Percentiles rank a stretch among this genome's conserved stretches.
Conservation (phyloP, 2,797 vertebrate species). For the Silurus aristotelis region DNA sequence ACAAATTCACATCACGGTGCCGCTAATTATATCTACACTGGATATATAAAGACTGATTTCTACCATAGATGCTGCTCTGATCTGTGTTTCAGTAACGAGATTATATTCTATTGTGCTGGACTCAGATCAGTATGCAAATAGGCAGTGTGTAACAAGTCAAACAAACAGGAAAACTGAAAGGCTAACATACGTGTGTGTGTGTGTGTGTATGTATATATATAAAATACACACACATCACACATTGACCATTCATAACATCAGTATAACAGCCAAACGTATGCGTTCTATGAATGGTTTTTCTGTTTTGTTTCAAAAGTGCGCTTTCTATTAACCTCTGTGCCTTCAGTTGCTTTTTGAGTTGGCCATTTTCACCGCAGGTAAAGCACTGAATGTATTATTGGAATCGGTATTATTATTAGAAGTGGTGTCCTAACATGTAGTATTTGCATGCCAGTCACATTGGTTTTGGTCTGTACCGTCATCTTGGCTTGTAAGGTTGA, state of each 20-base stretch:
- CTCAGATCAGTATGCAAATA: not conserved
- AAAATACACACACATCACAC: not conserved
- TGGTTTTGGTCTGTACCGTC: not conserved
- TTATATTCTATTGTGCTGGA: not conserved
- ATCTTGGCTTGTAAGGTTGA: not conserved
- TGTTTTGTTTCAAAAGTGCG: not conserved
- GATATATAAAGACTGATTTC: not conserved
- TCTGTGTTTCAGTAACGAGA: not conserved
- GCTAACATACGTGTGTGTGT: too few species aligned
- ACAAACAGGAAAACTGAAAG: not conserved
- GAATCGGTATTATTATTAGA: not conserved
- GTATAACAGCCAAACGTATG: not conserved
- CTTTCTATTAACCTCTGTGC: conserved; percentile 40
- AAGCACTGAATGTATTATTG: conserved; percentile 29
- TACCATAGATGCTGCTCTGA: conserved; percentile 10
- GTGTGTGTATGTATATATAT: too few species aligned
- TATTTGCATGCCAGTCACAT: conserved; percentile 59
- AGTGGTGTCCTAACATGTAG: not conserved
- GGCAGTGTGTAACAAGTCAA: not conserved
- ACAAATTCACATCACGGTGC: not conserved
- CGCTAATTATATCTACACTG: conserved; percentile 11
- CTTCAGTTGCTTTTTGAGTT: conserved; percentile 41
- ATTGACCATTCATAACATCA: not conserved
- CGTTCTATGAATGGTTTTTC: not conserved
- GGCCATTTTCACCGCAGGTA: not conserved